Conservation (phyloP, 2,797 vertebrate species). For the Lithobates pipiens region DNA sequence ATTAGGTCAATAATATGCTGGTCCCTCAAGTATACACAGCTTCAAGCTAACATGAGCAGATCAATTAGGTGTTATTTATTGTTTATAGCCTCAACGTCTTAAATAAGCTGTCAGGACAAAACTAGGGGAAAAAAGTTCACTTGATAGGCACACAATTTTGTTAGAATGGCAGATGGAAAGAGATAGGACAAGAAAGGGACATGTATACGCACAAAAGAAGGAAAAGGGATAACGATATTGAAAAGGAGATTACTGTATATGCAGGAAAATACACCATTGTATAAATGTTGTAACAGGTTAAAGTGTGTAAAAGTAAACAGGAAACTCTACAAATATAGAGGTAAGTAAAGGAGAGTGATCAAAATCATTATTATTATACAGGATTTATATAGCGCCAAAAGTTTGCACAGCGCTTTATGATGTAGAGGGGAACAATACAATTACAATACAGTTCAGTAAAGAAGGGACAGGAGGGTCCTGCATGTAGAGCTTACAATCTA, state of each 20-base stretch:
- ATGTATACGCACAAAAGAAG: not conserved
- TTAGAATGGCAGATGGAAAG: not conserved
- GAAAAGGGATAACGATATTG: too few relatives aligned
- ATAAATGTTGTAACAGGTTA: not conserved
- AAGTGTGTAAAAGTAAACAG: not conserved
- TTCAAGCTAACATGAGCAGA: constrained; percentile 23
- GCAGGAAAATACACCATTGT: not conserved
- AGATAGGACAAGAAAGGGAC: not conserved
- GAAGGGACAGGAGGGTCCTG: too few relatives aligned
- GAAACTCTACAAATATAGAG: too few relatives aligned
- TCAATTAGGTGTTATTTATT: constrained; percentile 44
- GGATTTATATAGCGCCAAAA: too few relatives aligned
- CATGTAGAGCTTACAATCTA: too few relatives aligned
- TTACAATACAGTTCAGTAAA: too few relatives aligned
- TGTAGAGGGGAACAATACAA: too few relatives aligned
- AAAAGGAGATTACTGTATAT: not conserved
- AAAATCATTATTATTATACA: too few relatives aligned
- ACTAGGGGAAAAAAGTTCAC: not conserved
- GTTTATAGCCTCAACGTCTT: not conserved
- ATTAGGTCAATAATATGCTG: constrained; percentile 34
- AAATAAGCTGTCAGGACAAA: constrained; percentile 3
- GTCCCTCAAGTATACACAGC: constrained; percentile 26
- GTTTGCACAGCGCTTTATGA: too few relatives aligned
- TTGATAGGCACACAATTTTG: not conserved
- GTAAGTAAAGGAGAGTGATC: too few relatives aligned